phyloP scores from a whole-genome alignment of 2,888 invertebrate species.

The Melanargia galathea region DNA sequence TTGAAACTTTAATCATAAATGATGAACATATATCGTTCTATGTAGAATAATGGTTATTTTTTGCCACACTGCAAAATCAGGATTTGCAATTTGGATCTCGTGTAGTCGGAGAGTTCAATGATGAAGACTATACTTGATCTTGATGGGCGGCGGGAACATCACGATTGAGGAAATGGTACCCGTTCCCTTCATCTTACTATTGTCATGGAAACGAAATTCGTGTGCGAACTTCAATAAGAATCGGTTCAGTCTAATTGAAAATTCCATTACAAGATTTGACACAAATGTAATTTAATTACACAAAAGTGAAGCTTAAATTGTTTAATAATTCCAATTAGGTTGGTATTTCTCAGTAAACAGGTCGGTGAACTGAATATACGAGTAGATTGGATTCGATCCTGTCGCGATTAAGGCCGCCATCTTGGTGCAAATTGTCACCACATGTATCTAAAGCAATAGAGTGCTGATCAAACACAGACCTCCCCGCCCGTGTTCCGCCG shows the following conservation, averaged over 20 bases:
- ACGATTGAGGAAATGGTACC: background rate
- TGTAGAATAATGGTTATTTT: too few relatives aligned
- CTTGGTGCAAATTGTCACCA: conserved; percentile 43
- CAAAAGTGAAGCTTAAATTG: background rate
- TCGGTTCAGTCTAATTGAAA: background rate
- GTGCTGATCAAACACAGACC: conserved; percentile 71
- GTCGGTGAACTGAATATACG: conserved; percentile 10
- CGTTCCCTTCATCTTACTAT: background rate
- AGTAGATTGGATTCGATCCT: conserved; percentile 25
- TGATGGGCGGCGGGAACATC: background rate
- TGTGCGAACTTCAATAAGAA: background rate
- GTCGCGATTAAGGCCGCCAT: conserved; percentile 37
- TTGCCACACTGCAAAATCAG: too few relatives aligned
- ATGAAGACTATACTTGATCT: too few relatives aligned
- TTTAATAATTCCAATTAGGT: background rate
- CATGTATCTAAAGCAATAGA: conserved; percentile 55
- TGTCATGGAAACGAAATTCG: background rate
- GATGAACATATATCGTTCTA: background rate
- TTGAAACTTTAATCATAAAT: background rate
- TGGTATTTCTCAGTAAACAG: conserved; percentile 15
- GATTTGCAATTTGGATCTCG: too few relatives aligned
- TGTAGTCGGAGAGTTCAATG: too few relatives aligned
- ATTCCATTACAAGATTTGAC: background rate
- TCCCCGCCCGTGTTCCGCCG: conserved; percentile 48
- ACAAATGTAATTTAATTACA: background rate